These are phyloP conservation scores for Baryphthengus martii DNA, from an alignment of 2,113 vertebrate species.

Conservation along the genomic window DNA sequence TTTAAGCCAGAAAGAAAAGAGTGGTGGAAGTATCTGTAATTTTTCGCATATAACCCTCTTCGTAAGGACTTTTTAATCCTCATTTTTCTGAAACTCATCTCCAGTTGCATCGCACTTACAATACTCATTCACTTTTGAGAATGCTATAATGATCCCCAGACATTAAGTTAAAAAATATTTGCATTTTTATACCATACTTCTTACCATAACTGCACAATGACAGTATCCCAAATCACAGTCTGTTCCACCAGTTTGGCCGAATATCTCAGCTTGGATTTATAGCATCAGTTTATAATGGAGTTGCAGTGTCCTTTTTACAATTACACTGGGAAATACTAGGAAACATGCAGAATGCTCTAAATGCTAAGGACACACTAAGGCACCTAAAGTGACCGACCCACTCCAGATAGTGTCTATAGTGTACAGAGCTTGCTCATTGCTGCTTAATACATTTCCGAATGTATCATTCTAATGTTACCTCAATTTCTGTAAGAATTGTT, in stretches of 20 bases:
- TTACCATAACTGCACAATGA: not conserved
- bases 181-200: not conserved
- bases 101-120: not conserved
- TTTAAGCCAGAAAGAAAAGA: not conserved
- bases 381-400: not conserved
- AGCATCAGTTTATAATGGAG: not conserved
- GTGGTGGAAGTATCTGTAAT: not conserved
- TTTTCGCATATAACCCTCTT: not conserved
- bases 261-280: not conserved
- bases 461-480: not conserved
- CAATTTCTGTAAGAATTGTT: slow-evolving; percentile 19
- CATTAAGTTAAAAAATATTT: not conserved
- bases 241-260: not conserved
- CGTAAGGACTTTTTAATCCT: not conserved
- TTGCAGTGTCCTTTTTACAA: not conserved
- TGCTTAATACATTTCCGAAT: not conserved
- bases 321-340: not conserved
- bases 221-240: not conserved
- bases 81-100: not conserved
- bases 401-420: not conserved
- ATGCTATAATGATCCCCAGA: not conserved
- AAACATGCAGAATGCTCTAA: not conserved
- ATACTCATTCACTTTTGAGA: not conserved
- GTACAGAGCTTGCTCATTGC: not conserved
- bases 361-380: not conserved